Evolutionary conservation across 1,140 invertebrate species (phyloP).

Genomic region (Globodera rostochiensis): DNA sequence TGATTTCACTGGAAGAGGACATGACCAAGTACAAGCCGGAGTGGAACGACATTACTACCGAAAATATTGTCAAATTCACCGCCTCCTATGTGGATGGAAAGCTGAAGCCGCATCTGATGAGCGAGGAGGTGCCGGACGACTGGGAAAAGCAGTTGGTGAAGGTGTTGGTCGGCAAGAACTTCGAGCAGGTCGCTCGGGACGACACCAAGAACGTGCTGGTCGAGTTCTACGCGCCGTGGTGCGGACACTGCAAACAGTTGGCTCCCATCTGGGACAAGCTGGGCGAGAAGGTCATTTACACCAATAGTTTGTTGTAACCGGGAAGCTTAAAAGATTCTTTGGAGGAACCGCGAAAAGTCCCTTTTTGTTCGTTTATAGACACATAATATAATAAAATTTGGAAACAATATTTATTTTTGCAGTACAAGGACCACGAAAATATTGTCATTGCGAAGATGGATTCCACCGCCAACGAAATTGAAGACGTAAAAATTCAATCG

Average conservation of each 20-base stretch:
- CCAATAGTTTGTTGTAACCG: constrained; percentile 60
- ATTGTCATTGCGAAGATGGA: constrained; percentile 98
- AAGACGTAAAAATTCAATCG: constrained; percentile 82
- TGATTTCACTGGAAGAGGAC: constrained; percentile 92
- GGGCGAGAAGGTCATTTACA: constrained; percentile 73
- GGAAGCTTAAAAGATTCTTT: neutral
- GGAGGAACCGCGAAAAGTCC: no score
- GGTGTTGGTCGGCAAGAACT: constrained; percentile 89
- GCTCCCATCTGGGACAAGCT: constrained; percentile 91
- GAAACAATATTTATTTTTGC: neutral
- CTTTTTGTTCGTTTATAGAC: no score
- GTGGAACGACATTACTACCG: constrained; percentile 76
- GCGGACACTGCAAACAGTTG: constrained; percentile 70
- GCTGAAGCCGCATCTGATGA: constrained; percentile 85
- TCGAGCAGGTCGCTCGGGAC: constrained; percentile 87
- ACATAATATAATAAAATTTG: no score
- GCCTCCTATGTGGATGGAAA: constrained; percentile 85
- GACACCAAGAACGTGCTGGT: constrained; percentile 89
- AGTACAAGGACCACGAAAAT: constrained; percentile 76
- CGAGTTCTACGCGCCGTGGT: constrained; percentile 78
- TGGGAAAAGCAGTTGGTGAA: constrained; percentile 96
- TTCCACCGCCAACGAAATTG: constrained; percentile 92
- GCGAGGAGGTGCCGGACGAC: constrained; percentile 90
- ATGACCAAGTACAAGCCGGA: constrained; percentile 96
- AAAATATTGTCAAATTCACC: constrained; percentile 79